Base-by-base conservation (phyloP, 2,113 vertebrate genomes). In the Steatornis caripensis region DNA sequence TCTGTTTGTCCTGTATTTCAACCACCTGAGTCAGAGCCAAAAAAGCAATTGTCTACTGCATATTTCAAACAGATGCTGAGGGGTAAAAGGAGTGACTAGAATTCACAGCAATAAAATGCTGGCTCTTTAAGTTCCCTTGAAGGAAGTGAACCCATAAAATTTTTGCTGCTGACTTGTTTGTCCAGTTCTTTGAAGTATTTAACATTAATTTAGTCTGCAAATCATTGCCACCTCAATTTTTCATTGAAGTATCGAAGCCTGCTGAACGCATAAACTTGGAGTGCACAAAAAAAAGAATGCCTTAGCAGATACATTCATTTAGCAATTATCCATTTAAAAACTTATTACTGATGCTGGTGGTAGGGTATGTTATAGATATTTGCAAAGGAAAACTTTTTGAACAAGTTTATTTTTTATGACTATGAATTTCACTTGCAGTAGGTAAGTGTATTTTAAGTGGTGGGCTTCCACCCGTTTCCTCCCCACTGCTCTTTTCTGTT, bases 21-120 rank as follows among this genome's bases (percentile, higher is more conserved):
- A 98, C 98, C 97, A 98, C 98, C 98, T 98, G 98, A 99, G 97
- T 97, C 86, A 86, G 93, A 98, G 98, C 98, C 98, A 98, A 98
- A 97, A 98, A 97, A 97, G 97, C 97, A 97, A 98, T 98, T 98
- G 98, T 98, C 98, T 98, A 95, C 98, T 98, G 97, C 98, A 98
- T 98, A 98, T 99, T 99, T 99, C 98, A 98, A 98, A 98, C 99
- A 99, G 98, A 99, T 99, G 99, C 99, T 98, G 97, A 97, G 97
- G 98, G 97, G 90, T 96, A 97, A 94, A 93, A 98, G 97, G 96
- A 97, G 97, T 97, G 96, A 96, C 96, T 96, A 98, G 98, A 98
- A 98, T 98, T 97, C 87, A 41, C 98, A 98, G 98, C 98, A 98
- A 97, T 98, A 99, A 98, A 98, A 97, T 74, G 61, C 95, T 81